phyloP scores from a whole-genome alignment of 2,888 invertebrate species.

The Hydraecia micacea region DNA sequence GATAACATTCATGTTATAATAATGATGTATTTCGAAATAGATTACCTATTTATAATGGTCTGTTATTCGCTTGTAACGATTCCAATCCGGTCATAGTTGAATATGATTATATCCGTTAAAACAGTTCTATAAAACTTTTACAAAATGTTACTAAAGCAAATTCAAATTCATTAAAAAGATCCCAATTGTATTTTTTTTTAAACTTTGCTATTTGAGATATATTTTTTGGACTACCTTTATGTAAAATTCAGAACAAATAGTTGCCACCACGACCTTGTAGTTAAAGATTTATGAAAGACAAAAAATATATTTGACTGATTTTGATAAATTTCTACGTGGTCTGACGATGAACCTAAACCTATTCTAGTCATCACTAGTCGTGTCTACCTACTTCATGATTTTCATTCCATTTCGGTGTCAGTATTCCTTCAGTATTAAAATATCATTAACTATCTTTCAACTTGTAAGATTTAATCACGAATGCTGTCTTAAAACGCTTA shows the following conservation, averaged over 20 bases:
- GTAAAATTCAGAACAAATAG: not conserved
- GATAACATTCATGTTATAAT: constrained; percentile 34
- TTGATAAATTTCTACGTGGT: constrained; percentile 57
- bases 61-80: constrained; percentile 38
- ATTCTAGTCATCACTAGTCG: constrained; percentile 58
- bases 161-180: not conserved
- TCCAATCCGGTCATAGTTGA: constrained; percentile 2
- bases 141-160: not conserved
- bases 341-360: constrained; percentile 30
- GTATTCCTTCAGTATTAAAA: constrained; percentile 62
- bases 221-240: not conserved
- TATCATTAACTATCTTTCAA: constrained; percentile 52
- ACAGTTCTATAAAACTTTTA: not conserved
- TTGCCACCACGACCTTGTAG: constrained; percentile 3
- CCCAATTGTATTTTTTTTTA: too few species aligned
- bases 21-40: constrained; percentile 39
- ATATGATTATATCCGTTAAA: constrained; percentile 22
- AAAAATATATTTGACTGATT: constrained; percentile 61
- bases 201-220: not conserved
- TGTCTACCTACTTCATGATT: constrained; percentile 23
- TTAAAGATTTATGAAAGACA: constrained; percentile 29
- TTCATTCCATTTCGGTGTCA: constrained; percentile 60
- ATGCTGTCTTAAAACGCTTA: constrained; percentile 68
- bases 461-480: constrained; percentile 61
- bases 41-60: constrained; percentile 3